Conservation (phyloP, 2,113 vertebrate genomes). For the Atractosteus spatula region DNA sequence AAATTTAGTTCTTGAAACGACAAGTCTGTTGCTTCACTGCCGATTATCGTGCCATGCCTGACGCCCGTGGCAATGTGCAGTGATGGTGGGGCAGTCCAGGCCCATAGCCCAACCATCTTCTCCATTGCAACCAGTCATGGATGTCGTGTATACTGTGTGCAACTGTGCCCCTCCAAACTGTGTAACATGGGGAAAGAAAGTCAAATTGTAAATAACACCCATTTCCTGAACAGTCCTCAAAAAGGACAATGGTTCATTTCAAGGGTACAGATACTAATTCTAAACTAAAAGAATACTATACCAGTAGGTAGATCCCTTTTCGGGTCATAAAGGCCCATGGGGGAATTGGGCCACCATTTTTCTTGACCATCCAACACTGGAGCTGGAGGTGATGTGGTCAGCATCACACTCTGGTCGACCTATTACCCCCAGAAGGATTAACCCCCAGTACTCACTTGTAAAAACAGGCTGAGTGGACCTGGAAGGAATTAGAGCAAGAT, state of each 20-base stretch:
- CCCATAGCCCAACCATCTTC: constrained; percentile 72
- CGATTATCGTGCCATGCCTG: constrained; percentile 76
- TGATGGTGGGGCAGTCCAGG: constrained; percentile 73
- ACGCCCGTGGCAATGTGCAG: constrained; percentile 71
- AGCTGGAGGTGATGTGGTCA: no score
- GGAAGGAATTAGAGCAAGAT: no score
- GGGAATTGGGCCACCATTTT: no score
- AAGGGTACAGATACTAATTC: not conserved
- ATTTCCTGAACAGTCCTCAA: no score
- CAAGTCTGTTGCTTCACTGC: constrained; percentile 87
- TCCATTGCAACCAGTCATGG: constrained; percentile 70
- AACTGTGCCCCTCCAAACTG: constrained; percentile 42
- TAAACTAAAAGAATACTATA: no score
- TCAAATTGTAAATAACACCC: not conserved
- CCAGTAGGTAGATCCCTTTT: no score
- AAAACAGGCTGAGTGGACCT: no score
- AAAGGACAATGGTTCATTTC: constrained; percentile 20
- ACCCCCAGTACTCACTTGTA: no score
- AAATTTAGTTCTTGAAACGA: constrained; percentile 79
- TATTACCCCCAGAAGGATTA: no score
- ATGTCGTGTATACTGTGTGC: constrained; percentile 50
- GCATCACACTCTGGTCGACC: no score
- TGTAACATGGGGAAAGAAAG: constrained; percentile 7
- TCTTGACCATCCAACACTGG: no score
- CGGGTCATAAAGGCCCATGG: no score